A percentile compares a stretch with the other conserved stretches of the same genome.
These are phyloP conservation scores for Prunella fulvescens DNA, from an alignment of 2,113 vertebrate genomes.

Conservation along the genomic window DNA sequence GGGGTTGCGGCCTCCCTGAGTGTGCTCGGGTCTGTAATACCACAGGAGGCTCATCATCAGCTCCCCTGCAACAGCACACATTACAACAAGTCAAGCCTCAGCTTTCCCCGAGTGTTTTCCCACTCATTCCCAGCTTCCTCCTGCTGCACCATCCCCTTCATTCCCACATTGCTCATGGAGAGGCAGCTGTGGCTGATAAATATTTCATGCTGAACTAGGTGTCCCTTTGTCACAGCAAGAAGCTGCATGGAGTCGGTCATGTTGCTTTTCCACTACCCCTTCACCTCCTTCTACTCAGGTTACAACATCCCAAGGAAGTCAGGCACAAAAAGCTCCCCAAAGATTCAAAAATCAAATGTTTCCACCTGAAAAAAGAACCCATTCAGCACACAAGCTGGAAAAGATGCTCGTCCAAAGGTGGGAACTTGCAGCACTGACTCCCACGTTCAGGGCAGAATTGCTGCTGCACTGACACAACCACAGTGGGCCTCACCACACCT, in stretches of 20 bases:
- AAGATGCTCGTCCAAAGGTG: background rate
- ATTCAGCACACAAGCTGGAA: background rate
- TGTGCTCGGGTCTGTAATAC: conserved; percentile 99
- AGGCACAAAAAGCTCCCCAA: background rate
- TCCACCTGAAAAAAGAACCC: background rate
- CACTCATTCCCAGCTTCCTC: background rate
- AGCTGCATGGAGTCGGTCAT: background rate
- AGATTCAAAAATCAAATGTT: background rate
- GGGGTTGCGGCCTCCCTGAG: conserved; percentile 91
- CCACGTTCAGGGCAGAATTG: background rate
- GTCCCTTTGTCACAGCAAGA: conserved; percentile 28
- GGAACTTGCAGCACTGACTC: background rate
- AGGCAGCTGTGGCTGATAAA: conserved; percentile 2
- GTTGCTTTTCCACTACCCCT: background rate
- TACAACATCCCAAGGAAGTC: background rate
- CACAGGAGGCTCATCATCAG: conserved; percentile 99
- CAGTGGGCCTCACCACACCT: rapidly evolving
- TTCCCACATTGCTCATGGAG: background rate
- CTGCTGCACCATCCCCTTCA: background rate
- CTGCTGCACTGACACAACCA: background rate
- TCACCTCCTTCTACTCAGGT: background rate
- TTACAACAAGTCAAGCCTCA: background rate
- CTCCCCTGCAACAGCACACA: conserved; percentile 77
- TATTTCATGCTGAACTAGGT: conserved; percentile 19
- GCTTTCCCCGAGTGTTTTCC: background rate